phyloP scores from a whole-genome alignment of 2,797 vertebrate genomes.

The Myotis vivesi region DNA sequence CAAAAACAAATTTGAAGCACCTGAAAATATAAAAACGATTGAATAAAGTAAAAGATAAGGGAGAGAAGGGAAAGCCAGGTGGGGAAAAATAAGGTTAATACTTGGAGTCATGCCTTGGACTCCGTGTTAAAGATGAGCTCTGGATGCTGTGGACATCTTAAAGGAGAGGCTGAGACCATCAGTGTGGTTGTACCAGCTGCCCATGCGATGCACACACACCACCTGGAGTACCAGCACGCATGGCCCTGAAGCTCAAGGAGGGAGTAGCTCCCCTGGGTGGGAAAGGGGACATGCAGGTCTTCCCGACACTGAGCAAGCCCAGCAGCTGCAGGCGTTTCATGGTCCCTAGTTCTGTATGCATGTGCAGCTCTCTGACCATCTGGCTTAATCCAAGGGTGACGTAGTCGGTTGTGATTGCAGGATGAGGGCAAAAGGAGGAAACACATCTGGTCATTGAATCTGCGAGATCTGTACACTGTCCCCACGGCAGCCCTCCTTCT shows the following conservation, averaged over 20 bases:
- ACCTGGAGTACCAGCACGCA: neutral
- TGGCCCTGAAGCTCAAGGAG: neutral
- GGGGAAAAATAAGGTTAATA: neutral
- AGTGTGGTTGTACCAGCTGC: neutral
- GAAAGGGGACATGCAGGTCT: neutral
- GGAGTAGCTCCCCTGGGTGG: rapidly evolving
- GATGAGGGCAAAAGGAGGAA: neutral
- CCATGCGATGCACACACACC: neutral
- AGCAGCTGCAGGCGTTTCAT: no score
- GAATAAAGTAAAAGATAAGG: neutral
- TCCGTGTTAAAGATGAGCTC: neutral
- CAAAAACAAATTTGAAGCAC: neutral
- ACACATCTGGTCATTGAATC: neutral
- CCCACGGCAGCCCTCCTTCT: neutral
- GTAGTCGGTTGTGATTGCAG: neutral
- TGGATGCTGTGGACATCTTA: neutral
- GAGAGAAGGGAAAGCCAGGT: neutral
- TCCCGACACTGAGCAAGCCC: rapidly evolving
- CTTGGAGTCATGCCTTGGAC: neutral
- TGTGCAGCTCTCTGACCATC: neutral
- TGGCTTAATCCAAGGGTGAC: neutral
- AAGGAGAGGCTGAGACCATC: neutral
- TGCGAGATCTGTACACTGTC: neutral
- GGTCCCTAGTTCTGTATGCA: rapidly evolving
- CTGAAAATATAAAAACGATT: neutral